Base-by-base conservation (phyloP, 2,888 invertebrate species). In the Steinernema carpocapsae region DNA sequence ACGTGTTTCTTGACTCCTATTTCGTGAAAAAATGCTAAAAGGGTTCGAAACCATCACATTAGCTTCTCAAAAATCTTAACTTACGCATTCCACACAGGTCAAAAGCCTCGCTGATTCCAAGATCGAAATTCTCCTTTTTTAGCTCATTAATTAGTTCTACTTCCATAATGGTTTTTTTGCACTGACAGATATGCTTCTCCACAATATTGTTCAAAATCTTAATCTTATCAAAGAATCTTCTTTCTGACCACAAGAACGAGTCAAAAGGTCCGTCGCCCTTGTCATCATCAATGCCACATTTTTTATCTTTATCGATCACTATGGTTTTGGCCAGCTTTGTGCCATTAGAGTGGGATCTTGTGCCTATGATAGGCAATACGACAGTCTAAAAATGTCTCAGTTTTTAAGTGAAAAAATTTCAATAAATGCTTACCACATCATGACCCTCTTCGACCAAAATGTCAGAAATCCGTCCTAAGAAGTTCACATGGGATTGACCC, bases 1-100 rank as follows among this genome's bases (percentile, higher is more conserved):
- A 64, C 64, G 32, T 64, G 64, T 32, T 64, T 64, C 64, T 64
- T 1, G 32, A 64, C 32, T 10, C 37, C 37, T 6, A 64, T 32
- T 1, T 64, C 64, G 64, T 64, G 64, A 32, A 64, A 64, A 32
- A 64, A 32, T 1, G 64, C 64, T 64, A 32, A 64, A 64, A 64
- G 22, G 2, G 48, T 43, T n/a, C n/a, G n/a, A n/a, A n/a, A 37
- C 37, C 37, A 37, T 37, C 10, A 6, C 10, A 3, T 37, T 37
- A 37, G 37, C 3, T 37, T 37, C 37, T 37, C 37, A 6, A 10
- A 37, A 6, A 10, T 3, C 37, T 37, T 3, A 48, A 48, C 48
- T 17, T 48, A 48, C 48, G 48, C 17, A 48, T 48, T 48, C 48
- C 48, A 19, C 48, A 48, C n/a, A 48, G 17, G 19, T 48, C 48